Conservation (phyloP, 2,797 vertebrate genomes). For the Tiaroga cobitis region DNA sequence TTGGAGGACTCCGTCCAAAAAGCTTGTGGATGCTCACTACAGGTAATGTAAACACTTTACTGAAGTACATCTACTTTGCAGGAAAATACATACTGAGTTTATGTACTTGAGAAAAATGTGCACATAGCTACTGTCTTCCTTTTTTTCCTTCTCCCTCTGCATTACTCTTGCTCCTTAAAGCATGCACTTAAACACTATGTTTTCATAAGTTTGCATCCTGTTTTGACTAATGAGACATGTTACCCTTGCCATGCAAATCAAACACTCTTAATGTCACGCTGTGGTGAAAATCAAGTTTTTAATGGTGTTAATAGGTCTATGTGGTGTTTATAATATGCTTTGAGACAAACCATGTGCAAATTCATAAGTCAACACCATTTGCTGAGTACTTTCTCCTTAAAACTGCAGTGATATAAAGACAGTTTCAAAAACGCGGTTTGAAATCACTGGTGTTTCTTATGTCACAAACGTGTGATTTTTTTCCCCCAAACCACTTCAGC, state of each 20-base stretch:
- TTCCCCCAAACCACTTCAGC: too few species aligned
- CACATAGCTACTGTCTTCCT: neutral
- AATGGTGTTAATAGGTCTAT: too few species aligned
- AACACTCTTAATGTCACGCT: neutral
- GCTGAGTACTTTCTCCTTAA: too few species aligned
- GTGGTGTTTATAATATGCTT: too few species aligned
- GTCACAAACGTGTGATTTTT: too few species aligned
- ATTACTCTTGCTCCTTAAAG: neutral
- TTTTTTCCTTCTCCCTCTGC: neutral
- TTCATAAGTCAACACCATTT: too few species aligned
- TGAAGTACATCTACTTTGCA: conserved; percentile 19
- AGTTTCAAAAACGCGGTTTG: too few species aligned
- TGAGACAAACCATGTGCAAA: too few species aligned
- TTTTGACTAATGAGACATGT: neutral
- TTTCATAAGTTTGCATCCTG: neutral
- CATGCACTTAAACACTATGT: neutral
- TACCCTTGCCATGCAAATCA: neutral
- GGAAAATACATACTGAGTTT: conserved; percentile 1
- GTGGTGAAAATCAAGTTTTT: too few species aligned
- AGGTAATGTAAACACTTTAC: conserved; percentile 77
- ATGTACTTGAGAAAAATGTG: neutral
- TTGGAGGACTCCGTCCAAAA: conserved; percentile 91
- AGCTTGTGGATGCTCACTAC: conserved; percentile 86
- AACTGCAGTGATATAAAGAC: too few species aligned
- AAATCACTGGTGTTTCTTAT: too few species aligned